phyloP scores from a whole-genome alignment of 2,797 vertebrate species.

The Squalus acanthias region DNA sequence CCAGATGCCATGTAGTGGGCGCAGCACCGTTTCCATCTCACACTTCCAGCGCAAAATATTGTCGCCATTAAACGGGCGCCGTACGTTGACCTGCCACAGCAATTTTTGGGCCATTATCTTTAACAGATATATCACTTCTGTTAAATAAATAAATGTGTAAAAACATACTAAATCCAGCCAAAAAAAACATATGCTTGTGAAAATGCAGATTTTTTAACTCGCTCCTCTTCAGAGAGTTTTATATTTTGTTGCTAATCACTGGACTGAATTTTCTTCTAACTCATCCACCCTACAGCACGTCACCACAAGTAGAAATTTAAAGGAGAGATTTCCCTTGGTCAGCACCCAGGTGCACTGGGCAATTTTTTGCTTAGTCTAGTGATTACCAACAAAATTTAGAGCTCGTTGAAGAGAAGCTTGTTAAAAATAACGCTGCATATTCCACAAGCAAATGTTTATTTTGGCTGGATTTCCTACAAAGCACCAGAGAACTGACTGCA shows the following conservation, averaged over 20 bases:
- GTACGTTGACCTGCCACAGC: too few species aligned
- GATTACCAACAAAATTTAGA: neutral
- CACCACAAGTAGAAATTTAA: neutral
- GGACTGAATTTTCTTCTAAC: neutral
- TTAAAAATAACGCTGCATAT: conserved; percentile 55
- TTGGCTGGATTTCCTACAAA: conserved; percentile 65
- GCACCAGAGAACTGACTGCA: neutral
- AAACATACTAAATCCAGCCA: conserved; percentile 59
- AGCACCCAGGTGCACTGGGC: neutral
- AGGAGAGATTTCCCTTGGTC: neutral
- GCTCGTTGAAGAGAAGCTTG: neutral
- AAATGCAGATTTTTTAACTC: conserved; percentile 56
- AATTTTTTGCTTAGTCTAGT: neutral
- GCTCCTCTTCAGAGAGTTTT: neutral
- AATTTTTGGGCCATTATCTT: neutral
- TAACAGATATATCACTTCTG: neutral
- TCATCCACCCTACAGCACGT: neutral
- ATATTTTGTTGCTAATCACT: neutral
- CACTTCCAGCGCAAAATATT: neutral
- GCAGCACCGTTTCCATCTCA: too few species aligned
- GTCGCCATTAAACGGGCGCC: neutral
- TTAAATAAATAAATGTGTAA: neutral
- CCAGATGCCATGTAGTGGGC: neutral
- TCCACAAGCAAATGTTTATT: conserved; percentile 84
- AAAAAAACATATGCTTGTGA: conserved; percentile 83